Percentiles rank a stretch among this genome's conserved stretches.
Conservation (phyloP, 2,797 vertebrate species). For the Spinibarbus caldwelli region DNA sequence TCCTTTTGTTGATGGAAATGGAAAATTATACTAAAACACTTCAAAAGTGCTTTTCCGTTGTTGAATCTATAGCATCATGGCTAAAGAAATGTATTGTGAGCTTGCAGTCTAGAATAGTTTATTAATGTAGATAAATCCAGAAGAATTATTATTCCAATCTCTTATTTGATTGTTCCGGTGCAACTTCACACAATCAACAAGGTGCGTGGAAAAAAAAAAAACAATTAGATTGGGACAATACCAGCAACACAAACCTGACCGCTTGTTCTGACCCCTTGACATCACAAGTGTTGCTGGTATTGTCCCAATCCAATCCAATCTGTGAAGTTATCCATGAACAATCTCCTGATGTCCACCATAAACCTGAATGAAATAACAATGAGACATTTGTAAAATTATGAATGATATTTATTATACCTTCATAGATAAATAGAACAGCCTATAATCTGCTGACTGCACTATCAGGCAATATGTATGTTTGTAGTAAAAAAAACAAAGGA, state of each 20-base stretch:
- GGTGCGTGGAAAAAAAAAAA: too few relatives aligned
- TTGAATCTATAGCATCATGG: background rate
- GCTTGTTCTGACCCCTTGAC: too few relatives aligned
- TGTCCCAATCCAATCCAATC: too few relatives aligned
- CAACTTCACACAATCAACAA: too few relatives aligned
- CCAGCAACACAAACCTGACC: too few relatives aligned
- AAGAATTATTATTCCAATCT: background rate
- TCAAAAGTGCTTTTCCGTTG: background rate
- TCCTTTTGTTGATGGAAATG: background rate
- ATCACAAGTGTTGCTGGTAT: too few relatives aligned
- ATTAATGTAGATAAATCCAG: background rate
- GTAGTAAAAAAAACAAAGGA: conserved; percentile 70
- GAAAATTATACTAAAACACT: background rate
- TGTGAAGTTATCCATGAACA: background rate
- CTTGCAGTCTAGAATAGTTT: background rate
- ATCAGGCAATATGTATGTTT: conserved; percentile 74
- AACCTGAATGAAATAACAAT: background rate
- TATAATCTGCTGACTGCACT: conserved; percentile 74
- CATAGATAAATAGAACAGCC: conserved; percentile 80
- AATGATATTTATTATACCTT: conserved; percentile 80
- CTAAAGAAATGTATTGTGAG: background rate
- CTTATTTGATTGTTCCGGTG: too few relatives aligned
- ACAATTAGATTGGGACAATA: too few relatives aligned
- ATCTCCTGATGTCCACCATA: background rate
- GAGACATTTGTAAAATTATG: conserved; percentile 73